Conservation (phyloP, 2,113 vertebrate genomes). For the Cricetomys ansorgei region DNA sequence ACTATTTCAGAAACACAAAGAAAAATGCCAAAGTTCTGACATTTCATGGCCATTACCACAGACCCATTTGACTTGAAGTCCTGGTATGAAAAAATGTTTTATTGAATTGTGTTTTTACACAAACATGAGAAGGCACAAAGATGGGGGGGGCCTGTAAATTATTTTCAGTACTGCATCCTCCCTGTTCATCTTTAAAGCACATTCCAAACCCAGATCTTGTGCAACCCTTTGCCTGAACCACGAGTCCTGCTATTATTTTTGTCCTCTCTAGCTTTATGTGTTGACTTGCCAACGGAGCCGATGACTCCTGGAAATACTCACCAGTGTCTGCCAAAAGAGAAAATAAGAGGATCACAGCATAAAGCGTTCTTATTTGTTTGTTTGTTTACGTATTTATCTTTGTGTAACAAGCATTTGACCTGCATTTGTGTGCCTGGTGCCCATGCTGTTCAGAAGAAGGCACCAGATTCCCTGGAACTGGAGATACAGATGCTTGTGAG, state of each 20-base stretch:
- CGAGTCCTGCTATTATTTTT: conserved; percentile 18
- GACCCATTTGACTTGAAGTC: conserved; percentile 57
- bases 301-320: conserved; percentile 61
- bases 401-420: background rate
- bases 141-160: background rate
- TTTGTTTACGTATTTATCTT: background rate
- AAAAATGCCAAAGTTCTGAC: conserved; percentile 28
- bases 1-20: background rate
- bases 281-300: conserved; percentile 51
- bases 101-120: conserved; percentile 52
- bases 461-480: background rate
- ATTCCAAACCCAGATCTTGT: conserved; percentile 68
- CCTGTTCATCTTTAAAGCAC: conserved; percentile 21
- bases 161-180: conserved; percentile 58
- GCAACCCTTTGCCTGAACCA: conserved; percentile 65
- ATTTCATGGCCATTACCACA: conserved; percentile 59
- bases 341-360: conserved; percentile 6
- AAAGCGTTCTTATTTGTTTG: background rate
- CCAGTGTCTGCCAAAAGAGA: conserved; percentile 10
- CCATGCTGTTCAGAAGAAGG: background rate
- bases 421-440: background rate
- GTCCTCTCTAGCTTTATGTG: conserved; percentile 69
- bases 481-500: background rate
- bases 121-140: conserved; percentile 37
- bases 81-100: conserved; percentile 55